These are phyloP conservation scores for Cuniculus paca DNA, from an alignment of 2,797 vertebrate species.

Conservation along the genomic window DNA sequence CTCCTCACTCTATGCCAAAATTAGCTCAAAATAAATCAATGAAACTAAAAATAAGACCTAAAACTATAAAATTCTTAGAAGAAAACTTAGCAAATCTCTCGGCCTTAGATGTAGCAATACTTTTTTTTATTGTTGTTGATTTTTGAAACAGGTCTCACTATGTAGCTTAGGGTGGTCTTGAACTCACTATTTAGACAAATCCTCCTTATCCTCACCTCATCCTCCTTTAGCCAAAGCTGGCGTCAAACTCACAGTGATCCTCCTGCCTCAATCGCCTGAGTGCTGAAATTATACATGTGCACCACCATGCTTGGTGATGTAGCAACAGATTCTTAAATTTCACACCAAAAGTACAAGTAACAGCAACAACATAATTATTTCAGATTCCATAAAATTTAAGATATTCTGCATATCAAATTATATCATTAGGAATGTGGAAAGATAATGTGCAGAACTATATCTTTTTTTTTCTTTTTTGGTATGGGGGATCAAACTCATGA, in stretches of 20 bases:
- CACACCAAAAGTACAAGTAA: neutral
- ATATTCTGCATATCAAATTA: neutral
- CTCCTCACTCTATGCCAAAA: neutral
- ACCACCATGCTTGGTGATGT: neutral
- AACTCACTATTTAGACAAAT: too few species aligned
- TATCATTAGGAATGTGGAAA: neutral
- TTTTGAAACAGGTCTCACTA: too few species aligned
- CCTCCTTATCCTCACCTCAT: too few species aligned
- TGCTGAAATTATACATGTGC: neutral
- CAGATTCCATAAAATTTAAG: neutral
- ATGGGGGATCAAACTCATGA: too few species aligned
- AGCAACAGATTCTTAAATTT: neutral
- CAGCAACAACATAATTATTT: neutral
- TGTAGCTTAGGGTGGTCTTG: too few species aligned
- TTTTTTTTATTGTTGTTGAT: neutral
- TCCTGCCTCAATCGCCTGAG: neutral
- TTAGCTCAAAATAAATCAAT: neutral
- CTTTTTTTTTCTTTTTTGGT: too few species aligned
- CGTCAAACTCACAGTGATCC: neutral
- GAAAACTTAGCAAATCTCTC: neutral
- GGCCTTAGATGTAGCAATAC: neutral
- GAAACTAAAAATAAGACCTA: neutral
- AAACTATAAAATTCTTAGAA: conserved; percentile 2
- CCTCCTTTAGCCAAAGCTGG: neutral
- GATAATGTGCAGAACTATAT: neutral